Conservation (phyloP, 2,113 vertebrate genomes). For the Festucalex cinctus region DNA sequence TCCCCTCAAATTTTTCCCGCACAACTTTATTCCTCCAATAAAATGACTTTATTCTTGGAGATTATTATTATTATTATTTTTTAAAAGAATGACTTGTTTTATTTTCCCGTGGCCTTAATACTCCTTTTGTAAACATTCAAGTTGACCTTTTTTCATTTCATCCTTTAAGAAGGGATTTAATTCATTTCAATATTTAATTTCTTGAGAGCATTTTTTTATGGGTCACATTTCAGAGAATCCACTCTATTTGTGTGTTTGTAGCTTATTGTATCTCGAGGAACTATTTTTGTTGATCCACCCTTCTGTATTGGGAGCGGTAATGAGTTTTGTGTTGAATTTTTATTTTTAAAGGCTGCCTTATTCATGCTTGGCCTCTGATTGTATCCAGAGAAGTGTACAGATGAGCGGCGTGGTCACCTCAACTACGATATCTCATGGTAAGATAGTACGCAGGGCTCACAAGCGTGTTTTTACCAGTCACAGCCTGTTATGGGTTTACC, state of each 20-base stretch:
- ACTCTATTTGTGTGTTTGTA: slow-evolving; percentile 54
- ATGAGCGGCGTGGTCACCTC: neutral
- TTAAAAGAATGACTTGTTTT: too few species aligned
- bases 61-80: too few species aligned
- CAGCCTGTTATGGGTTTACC: slow-evolving; percentile 55
- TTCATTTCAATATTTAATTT: slow-evolving; percentile 35
- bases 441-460: neutral
- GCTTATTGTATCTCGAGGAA: slow-evolving; percentile 39
- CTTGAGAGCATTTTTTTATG: slow-evolving; percentile 7
- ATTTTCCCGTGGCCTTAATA: neutral
- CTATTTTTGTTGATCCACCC: slow-evolving; percentile 29
- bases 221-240: slow-evolving; percentile 46
- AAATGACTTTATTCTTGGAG: too few species aligned
- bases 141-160: neutral
- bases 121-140: neutral
- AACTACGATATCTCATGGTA: neutral
- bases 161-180: slow-evolving; percentile 55
- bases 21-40: neutral
- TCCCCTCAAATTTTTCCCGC: neutral
- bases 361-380: slow-evolving; percentile 60
- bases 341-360: slow-evolving; percentile 66
- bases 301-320: slow-evolving; percentile 12
- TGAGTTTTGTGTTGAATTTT: slow-evolving; percentile 38
- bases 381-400: slow-evolving; percentile 33
- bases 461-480: neutral